Evolutionary conservation across 2,113 vertebrate genomes (phyloP).

Genomic region (Athene cunicularia): DNA sequence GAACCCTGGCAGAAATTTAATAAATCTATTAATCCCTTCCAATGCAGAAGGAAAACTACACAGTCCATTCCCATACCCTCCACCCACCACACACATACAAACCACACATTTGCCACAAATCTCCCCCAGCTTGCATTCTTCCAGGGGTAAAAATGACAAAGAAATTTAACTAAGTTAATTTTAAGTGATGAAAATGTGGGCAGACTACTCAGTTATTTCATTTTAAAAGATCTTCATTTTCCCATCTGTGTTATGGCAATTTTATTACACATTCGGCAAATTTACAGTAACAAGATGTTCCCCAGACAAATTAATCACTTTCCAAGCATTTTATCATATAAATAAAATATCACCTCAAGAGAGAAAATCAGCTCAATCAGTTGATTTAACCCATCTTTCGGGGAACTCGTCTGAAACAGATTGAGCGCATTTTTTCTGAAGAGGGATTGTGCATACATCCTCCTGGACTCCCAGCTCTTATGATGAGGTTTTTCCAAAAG

Average conservation of each 20-base stretch:
- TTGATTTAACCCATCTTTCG: constrained; percentile 76
- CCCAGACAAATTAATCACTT: constrained; percentile 83
- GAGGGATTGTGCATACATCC: not conserved
- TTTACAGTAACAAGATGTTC: constrained; percentile 85
- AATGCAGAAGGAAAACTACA: not conserved
- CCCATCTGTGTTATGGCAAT: constrained; percentile 87
- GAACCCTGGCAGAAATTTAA: constrained; percentile 26
- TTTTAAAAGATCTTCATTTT: constrained; percentile 79
- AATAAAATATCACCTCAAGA: constrained; percentile 82
- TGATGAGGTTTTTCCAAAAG: constrained; percentile 3
- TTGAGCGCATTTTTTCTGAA: constrained; percentile 60
- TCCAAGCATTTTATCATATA: constrained; percentile 81
- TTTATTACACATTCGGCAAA: constrained; percentile 90
- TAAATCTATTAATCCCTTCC: not conserved
- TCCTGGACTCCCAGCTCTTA: constrained; percentile 17
- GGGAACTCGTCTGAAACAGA: constrained; percentile 73
- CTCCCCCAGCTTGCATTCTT: not conserved
- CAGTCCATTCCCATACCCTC: not conserved
- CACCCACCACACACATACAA: not conserved
- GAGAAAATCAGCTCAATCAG: constrained; percentile 74
- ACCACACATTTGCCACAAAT: not conserved
- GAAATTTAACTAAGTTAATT: constrained; percentile 52
- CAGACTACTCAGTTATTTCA: constrained; percentile 57
- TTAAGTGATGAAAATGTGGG: constrained; percentile 49
- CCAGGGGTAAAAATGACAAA: not conserved